Conservation (phyloP, 2,888 invertebrate species). For the Eretmocerus hayati region DNA sequence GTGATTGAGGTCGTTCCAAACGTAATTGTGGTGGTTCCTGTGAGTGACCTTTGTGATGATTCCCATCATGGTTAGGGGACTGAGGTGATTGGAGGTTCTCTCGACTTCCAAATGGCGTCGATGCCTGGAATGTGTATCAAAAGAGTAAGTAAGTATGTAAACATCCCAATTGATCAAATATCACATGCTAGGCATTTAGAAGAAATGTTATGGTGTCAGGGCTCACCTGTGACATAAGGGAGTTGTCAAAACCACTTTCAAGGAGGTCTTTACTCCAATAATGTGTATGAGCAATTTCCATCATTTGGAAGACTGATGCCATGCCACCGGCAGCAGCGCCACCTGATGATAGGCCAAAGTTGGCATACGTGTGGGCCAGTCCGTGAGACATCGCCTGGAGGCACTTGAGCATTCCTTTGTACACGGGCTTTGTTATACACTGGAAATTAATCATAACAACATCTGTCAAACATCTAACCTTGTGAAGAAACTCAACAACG, state of each 20-base stretch:
- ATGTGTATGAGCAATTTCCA: conserved; percentile 98
- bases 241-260: conserved; percentile 49
- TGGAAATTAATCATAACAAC: conserved; percentile 42
- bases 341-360: conserved; percentile 87
- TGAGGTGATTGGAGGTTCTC: conserved; percentile 63
- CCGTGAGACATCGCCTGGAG: conserved; percentile 85
- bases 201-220: too few relatives aligned
- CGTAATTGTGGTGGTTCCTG: conserved; percentile 57
- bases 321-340: too few relatives aligned
- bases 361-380: conserved; percentile 83
- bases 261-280: conserved; percentile 87
- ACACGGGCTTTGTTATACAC: conserved; percentile 84
- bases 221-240: conserved; percentile 50
- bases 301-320: conserved; percentile 92
- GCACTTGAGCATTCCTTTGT: conserved; percentile 95
- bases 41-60: conserved; percentile 55
- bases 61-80: conserved; percentile 49
- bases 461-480: too few relatives aligned
- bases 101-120: conserved; percentile 62
- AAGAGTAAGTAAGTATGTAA: neutral
- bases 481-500: too few relatives aligned
- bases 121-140: conserved; percentile 47
- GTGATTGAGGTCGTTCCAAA: conserved; percentile 52
- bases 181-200: neutral
- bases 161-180: neutral